phyloP scores from a whole-genome alignment of 2,113 vertebrate species.

The Micronycteris hirsuta region DNA sequence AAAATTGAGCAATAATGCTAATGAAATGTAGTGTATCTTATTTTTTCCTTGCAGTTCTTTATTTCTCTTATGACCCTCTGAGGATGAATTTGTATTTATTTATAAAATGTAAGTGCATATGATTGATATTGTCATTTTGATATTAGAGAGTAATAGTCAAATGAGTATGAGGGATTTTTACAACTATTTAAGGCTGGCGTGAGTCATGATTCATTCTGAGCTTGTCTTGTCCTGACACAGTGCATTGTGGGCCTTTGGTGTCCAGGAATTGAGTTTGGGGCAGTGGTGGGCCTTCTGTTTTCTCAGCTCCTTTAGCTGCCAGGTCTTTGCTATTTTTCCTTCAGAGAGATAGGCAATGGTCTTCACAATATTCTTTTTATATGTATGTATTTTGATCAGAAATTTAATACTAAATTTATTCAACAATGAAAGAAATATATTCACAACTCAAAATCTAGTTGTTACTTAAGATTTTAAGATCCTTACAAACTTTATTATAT shows the following conservation, averaged over 20 bases:
- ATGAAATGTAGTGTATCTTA: not conserved
- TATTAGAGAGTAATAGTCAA: not conserved
- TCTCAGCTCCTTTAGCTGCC: not conserved
- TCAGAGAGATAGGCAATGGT: not conserved
- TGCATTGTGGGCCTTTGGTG: not conserved
- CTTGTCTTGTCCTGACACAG: not conserved
- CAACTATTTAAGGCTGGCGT: not conserved
- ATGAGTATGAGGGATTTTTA: not conserved
- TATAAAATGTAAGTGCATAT: not conserved
- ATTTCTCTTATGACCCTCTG: not conserved
- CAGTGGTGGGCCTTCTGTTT: not conserved
- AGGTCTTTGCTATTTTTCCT: not conserved
- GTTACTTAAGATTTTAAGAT: not conserved
- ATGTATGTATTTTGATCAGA: not conserved
- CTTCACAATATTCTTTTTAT: not conserved
- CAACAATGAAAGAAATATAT: slow-evolving; percentile 7
- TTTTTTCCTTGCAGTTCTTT: not conserved
- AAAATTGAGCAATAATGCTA: not conserved
- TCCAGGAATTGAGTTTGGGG: not conserved
- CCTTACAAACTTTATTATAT: not conserved
- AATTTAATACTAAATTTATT: slow-evolving; percentile 23
- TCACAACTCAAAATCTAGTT: not conserved
- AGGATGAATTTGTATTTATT: not conserved
- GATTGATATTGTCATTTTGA: not conserved
- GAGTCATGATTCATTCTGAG: not conserved